Evolutionary conservation across 2,888 invertebrate species (phyloP).

Genomic region (Trachelus iudaicus): DNA sequence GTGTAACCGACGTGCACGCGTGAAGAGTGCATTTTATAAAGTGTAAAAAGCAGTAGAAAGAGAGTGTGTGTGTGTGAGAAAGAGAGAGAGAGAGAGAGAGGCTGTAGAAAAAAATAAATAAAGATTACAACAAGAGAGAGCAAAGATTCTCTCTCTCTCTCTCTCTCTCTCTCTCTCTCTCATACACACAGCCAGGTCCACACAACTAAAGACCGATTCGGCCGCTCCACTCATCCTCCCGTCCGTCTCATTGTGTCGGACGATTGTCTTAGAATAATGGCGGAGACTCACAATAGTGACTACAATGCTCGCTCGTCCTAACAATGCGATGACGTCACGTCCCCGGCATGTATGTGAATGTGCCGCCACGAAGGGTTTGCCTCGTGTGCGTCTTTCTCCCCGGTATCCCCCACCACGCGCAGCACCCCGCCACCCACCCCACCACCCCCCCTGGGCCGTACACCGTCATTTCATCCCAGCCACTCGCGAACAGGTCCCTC

Average conservation of each 20-base stretch:
- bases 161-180: not conserved
- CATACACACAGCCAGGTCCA: conserved; percentile 10
- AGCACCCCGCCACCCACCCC: no score
- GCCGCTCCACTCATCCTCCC: conserved; percentile 56
- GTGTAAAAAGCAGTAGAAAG: conserved; percentile 7
- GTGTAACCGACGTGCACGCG: no score
- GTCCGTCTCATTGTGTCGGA: conserved; percentile 66
- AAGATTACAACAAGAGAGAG: no score
- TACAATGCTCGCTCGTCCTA: conserved; percentile 66
- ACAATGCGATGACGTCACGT: conserved; percentile 65
- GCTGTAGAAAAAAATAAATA: conserved; percentile 11
- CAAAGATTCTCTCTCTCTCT: not conserved
- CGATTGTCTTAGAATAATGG: conserved; percentile 67
- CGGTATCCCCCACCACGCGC: conserved; percentile 36
- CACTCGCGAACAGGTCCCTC: not conserved
- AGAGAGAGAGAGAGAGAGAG: conserved; percentile 15
- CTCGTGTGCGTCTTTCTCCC: conserved; percentile 34
- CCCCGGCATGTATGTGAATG: conserved; percentile 59
- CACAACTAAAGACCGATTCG: conserved; percentile 21
- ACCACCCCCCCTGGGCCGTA: conserved; percentile 17
- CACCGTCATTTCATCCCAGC: conserved; percentile 15
- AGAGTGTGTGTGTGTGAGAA: conserved; percentile 1
- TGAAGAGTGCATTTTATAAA: no score
- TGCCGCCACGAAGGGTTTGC: conserved; percentile 52
- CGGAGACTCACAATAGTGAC: conserved; percentile 66